Base-by-base conservation (phyloP, 2,888 invertebrate species). In the Drepana falcataria region DNA sequence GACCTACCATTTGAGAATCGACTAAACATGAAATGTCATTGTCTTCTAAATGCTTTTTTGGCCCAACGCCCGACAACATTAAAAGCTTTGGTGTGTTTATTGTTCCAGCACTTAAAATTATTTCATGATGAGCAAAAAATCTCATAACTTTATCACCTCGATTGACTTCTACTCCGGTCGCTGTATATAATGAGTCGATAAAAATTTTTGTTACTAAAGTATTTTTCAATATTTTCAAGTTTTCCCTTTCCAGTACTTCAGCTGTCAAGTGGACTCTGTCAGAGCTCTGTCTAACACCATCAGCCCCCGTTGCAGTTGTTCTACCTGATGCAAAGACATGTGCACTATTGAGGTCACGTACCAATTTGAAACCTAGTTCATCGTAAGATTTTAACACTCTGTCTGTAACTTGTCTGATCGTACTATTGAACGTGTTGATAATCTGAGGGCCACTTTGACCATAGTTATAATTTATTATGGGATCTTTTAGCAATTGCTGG, bases 61-160 rank as follows among this genome's bases (percentile, higher is more conserved):
- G 86, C 0, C 93, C 93, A 2, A 93, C 71, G 34, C 93, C 92
- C 2, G 92, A 92, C 0, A 92, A 63, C 82, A 92, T 84, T 2
- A 92, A 66, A 4, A 93, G 63, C 53, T 92, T 89, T 0, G 92
- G 91, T 0, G 92, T 85, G 57, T 92, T 91, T 3, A 92, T 75
- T 2, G 85, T 52, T 3, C 92, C 92, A 2, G 86, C 89, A 7
- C 90, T 87, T 40, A 92, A 44, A 52, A 92, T 87, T 0, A 93
- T 76, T 65, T 93, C 92, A 52, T 81, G 83, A 33, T 55, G 80
- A 0, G 79, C 87, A 2, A 52, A 60, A 49, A 69, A 60, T 35
- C n/a, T 67, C 5, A 65, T 48, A 37, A n/a, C 64, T 53, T 54
- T 58, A 1, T 63, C 63, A 35, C 67, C 72, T 4, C 63, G 77